These are phyloP conservation scores for Chloroceryle amazona DNA, from an alignment of 2,797 vertebrate species.

Conservation along the genomic window DNA sequence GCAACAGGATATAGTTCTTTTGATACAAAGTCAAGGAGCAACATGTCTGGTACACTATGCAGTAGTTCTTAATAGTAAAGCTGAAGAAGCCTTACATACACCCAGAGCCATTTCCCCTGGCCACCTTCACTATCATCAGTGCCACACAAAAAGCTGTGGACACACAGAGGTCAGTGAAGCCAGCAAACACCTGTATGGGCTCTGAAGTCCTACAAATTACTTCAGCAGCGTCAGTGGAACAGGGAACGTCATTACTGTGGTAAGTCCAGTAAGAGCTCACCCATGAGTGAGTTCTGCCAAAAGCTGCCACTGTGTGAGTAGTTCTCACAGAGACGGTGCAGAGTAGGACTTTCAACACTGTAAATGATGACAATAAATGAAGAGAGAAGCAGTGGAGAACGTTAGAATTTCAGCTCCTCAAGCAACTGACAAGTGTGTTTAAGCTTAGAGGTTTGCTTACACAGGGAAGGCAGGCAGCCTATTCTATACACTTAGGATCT, in stretches of 20 bases:
- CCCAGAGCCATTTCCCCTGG: rapidly evolving
- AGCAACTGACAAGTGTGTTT: background rate
- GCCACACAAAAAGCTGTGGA: rapidly evolving
- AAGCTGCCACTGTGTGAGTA: rapidly evolving
- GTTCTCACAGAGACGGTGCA: background rate
- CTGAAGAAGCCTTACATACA: background rate
- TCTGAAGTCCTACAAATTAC: background rate
- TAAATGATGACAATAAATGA: background rate
- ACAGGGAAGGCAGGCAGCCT: background rate
- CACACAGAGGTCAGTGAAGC: background rate
- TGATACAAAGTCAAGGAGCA: background rate
- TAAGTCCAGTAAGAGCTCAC: background rate
- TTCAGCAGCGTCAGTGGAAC: background rate
- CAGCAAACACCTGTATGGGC: background rate
- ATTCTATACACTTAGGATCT: rapidly evolving
- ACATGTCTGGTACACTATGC: too few species aligned
- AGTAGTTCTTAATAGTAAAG: background rate
- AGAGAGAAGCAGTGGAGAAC: background rate
- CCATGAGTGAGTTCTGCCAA: background rate
- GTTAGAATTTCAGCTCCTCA: background rate
- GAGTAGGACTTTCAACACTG: background rate
- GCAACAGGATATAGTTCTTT: background rate
- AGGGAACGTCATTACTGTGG: background rate
- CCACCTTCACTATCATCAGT: rapidly evolving
- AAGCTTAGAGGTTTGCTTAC: background rate